These are phyloP conservation scores for Anas georgica DNA, from an alignment of 2,797 vertebrate species.

Conservation along the genomic window DNA sequence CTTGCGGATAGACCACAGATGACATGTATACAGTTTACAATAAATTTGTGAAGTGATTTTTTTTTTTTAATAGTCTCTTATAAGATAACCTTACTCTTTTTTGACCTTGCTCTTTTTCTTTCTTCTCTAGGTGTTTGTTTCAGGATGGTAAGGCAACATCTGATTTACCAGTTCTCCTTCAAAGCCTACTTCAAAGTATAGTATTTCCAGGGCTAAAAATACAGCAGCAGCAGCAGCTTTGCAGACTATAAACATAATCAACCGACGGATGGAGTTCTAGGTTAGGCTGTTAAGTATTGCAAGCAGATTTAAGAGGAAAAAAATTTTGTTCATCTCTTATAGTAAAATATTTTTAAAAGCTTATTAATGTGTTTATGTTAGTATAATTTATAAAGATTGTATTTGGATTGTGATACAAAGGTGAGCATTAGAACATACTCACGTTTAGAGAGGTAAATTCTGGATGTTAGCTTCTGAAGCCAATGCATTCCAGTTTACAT, in stretches of 20 bases:
- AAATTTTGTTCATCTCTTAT: not conserved
- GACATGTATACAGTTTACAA: not conserved
- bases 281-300: not conserved
- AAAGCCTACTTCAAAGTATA: not conserved
- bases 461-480: not conserved
- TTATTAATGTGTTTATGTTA: not conserved
- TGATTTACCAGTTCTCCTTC: not conserved
- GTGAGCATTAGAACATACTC: not conserved
- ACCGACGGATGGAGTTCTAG: not conserved
- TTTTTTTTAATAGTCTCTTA: not conserved
- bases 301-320: not conserved
- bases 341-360: not conserved
- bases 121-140: constrained; percentile 88
- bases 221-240: not conserved
- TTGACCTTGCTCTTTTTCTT: not conserved
- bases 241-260: not conserved
- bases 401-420: not conserved
- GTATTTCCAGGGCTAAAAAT: constrained; percentile 64
- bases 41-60: not conserved
- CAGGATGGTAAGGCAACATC: constrained; percentile 89
- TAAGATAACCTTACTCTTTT: not conserved
- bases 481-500: not conserved
- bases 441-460: not conserved
- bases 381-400: not conserved
- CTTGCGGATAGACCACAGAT: accelerated